Evolutionary conservation across 2,797 vertebrate genomes (phyloP), one percentile per base, ranked within the genome.

Genomic region (Epinephelus malabaricus): DNA sequence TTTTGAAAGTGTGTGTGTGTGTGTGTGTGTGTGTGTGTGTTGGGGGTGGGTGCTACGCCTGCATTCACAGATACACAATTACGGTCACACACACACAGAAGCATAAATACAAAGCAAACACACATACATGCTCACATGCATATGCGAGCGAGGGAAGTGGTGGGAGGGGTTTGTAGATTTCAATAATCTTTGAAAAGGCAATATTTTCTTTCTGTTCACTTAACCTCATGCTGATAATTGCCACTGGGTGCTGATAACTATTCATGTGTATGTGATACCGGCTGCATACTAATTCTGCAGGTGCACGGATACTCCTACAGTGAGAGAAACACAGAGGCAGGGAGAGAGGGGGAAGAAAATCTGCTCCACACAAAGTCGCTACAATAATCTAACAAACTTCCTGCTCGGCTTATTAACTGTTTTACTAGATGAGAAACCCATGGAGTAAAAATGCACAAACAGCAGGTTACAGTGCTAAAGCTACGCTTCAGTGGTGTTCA

Each of bases 251-350:
- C 81, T 82, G 81, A 88, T 90, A 92, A 90, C 74, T 86, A 85
- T 88, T 86, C 84, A 79, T 88, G 84, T 65, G 76, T 81, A 69
- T 83, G 87, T 21, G 73, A 76, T 63, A 69, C 81, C 14, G 65
- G 54, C 82, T 82, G 92, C 92, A 93, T 94, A 90, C 89, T 91
- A 90, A 94, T 93, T 69, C 62, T 91, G 92, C 92, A 93, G 92
- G 91, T 93, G 92, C 89, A 78, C 56, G 55, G 60, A 78, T 34
- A 74, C 58, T 54, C 56, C 82, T 73, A 86, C 55, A 77, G 61
- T 66, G 38, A 74, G 38, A 50, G 23, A 82, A 47, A 74, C 54
- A 56, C 9, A 71, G 34, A 9, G 64, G 12, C 34, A 38, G 46
- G 21, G 38, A 17, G 40, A 53, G 45, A 6, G 17, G 23, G 34